Evolutionary conservation across 2,113 vertebrate species (phyloP).

Genomic region (Nestor notabilis): DNA sequence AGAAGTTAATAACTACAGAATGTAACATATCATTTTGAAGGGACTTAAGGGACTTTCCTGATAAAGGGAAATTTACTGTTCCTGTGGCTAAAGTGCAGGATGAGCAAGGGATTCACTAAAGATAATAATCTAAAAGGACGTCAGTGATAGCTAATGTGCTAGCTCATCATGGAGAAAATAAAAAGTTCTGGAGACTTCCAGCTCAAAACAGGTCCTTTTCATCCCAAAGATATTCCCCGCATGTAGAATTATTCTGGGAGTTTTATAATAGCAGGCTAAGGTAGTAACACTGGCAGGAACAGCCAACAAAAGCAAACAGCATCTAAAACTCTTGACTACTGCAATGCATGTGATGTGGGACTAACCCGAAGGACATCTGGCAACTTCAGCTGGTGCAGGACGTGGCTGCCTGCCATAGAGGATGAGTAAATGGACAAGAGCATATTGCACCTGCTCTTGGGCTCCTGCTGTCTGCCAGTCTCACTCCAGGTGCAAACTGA

Average conservation of each 20-base stretch:
- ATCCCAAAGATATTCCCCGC: background rate
- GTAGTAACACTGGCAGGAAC: background rate
- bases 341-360: background rate
- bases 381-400: slow-evolving; percentile 52
- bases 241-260: background rate
- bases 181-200: background rate
- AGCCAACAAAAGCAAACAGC: background rate
- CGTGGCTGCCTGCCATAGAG: slow-evolving; percentile 44
- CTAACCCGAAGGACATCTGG: slow-evolving; percentile 42
- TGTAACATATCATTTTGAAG: background rate
- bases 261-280: background rate
- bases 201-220: background rate
- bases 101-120: background rate
- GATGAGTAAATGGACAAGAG: slow-evolving; percentile 40
- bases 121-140: background rate
- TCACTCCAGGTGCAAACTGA: background rate
- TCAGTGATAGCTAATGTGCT: background rate
- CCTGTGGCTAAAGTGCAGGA: background rate
- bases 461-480: slow-evolving; percentile 16
- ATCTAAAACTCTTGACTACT: background rate
- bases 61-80: background rate
- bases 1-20: slow-evolving; percentile 1
- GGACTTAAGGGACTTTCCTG: background rate
- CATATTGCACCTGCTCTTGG: slow-evolving; percentile 47
- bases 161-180: background rate